Evolutionary conservation across 2,797 vertebrate genomes (phyloP).

Genomic region (Mus spretus): DNA sequence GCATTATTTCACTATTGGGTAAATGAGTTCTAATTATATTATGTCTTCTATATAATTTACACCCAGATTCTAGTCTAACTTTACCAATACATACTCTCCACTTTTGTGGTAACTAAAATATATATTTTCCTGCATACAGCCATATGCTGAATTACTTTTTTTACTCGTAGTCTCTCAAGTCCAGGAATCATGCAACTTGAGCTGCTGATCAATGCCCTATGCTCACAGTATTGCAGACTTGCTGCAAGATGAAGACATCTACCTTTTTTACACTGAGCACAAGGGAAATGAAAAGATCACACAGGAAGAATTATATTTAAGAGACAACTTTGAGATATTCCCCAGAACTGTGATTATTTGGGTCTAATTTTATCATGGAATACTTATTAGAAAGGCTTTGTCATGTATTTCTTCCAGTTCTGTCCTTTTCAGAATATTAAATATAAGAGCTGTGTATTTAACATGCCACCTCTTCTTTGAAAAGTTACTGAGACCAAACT

Average conservation of each 20-base stretch:
- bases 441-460: neutral
- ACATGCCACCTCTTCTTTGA: neutral
- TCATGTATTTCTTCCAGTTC: slow-evolving; percentile 3
- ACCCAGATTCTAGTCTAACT: neutral
- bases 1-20: neutral
- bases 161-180: neutral
- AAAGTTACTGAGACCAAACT: neutral
- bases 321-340: slow-evolving; percentile 1
- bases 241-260: neutral
- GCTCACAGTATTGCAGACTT: neutral
- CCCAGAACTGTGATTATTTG: neutral
- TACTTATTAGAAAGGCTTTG: neutral
- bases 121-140: rapidly evolving
- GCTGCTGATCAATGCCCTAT: neutral
- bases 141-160: neutral
- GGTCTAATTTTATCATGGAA: neutral
- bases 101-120: neutral
- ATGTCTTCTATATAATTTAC: neutral
- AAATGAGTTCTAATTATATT: neutral
- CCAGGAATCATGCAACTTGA: neutral
- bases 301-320: neutral
- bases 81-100: neutral
- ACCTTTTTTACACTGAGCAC: neutral
- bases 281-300: neutral
- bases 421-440: slow-evolving; percentile 31